These are phyloP conservation scores for Drosophila persimilis DNA, from an alignment of 1,140 invertebrate genomes.

Conservation along the genomic window DNA sequence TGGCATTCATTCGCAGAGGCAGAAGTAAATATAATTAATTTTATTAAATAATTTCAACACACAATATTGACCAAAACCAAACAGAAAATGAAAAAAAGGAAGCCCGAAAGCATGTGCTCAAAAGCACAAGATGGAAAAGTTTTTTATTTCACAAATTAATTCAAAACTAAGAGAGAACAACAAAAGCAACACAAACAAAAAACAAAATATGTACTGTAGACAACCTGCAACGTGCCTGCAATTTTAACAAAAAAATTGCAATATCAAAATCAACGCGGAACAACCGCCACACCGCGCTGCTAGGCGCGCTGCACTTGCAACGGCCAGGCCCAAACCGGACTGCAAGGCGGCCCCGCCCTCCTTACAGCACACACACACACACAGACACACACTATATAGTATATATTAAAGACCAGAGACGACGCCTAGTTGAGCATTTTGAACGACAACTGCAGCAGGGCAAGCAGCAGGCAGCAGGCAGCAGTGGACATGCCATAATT, in stretches of 20 bases:
- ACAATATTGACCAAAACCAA: conserved; percentile 50
- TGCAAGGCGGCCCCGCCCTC: conserved; percentile 39
- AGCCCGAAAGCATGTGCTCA: conserved; percentile 17
- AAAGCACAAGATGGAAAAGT: conserved; percentile 53
- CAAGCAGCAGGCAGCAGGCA: conserved; percentile 54
- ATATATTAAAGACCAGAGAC: conserved; percentile 29
- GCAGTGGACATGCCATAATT: conserved; percentile 74
- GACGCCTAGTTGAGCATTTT: conserved; percentile 69
- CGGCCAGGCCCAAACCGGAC: conserved; percentile 50
- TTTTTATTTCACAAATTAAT: conserved; percentile 19
- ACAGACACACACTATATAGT: conserved; percentile 1
- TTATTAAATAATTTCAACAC: conserved; percentile 66
- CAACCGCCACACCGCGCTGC: conserved; percentile 8
- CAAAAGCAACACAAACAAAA: conserved; percentile 10
- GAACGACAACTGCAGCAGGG: conserved; percentile 58
- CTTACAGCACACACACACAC: conserved; percentile 29
- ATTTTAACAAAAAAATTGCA: conserved; percentile 70
- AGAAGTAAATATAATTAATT: conserved; percentile 62
- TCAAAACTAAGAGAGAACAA: conserved; percentile 31
- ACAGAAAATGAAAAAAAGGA: conserved; percentile 24
- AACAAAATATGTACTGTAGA: conserved; percentile 32
- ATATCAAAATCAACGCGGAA: conserved; percentile 75
- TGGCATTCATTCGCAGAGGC: conserved; percentile 32
- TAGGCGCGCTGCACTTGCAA: conserved; percentile 57
- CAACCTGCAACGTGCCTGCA: conserved; percentile 71